Evolutionary conservation across 2,888 invertebrate species (phyloP).

Genomic region (Parnassius apollo): DNA sequence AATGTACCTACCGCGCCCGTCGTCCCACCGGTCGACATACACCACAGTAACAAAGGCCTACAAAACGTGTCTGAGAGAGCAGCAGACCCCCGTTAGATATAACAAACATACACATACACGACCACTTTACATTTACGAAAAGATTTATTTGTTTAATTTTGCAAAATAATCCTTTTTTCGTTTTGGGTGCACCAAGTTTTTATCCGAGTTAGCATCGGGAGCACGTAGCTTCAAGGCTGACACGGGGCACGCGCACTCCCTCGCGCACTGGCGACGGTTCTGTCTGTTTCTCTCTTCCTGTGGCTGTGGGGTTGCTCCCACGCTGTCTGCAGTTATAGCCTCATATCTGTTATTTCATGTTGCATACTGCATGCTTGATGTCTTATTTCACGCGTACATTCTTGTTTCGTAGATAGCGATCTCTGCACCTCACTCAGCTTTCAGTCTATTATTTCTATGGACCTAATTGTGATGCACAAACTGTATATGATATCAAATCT

Average conservation of each 20-base stretch:
- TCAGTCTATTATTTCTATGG: constrained; percentile 2
- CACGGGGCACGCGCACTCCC: constrained; percentile 72
- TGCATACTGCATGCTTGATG: constrained; percentile 24
- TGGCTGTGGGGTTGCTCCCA: constrained; percentile 77
- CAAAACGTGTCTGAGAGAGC: constrained; percentile 82
- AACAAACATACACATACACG: constrained; percentile 73
- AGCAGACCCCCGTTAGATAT: constrained; percentile 80
- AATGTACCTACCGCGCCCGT: constrained; percentile 62
- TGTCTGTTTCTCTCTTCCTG: constrained; percentile 82
- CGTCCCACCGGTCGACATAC: constrained; percentile 39
- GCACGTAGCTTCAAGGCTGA: constrained; percentile 74
- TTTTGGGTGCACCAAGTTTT: constrained; percentile 64
- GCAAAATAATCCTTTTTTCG: constrained; percentile 42
- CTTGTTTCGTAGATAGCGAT: constrained; percentile 20
- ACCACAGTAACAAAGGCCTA: constrained; percentile 81
- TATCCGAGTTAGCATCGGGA: constrained; percentile 62
- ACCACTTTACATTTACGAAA: constrained; percentile 71
- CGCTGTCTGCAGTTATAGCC: constrained; percentile 65
- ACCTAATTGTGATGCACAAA: constrained; percentile 2
- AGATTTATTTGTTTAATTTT: constrained; percentile 52
- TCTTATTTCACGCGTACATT: constrained; percentile 18
- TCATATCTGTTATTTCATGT: constrained; percentile 36
- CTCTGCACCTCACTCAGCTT: constrained; percentile 19
- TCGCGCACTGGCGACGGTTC: constrained; percentile 79
- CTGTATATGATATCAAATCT: constrained; percentile 2